Evolutionary conservation across 2,888 invertebrate genomes (phyloP).

Genomic region (Drosophila buzzatii): DNA sequence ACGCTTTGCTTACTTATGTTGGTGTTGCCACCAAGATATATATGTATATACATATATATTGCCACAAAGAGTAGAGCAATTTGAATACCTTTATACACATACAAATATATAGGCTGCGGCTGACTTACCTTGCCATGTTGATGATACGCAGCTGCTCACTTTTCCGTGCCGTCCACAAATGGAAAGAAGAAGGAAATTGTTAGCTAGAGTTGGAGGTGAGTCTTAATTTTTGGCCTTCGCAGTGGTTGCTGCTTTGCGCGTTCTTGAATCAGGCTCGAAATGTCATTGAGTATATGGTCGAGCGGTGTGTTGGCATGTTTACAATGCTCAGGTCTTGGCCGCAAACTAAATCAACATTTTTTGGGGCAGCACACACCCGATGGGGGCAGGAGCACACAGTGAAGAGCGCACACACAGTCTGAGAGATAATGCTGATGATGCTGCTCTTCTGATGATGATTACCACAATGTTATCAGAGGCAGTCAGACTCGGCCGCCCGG

Average conservation of each 20-base stretch:
- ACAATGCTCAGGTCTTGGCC: slow-evolving; percentile 57
- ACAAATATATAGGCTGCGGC: not conserved
- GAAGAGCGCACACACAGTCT: not conserved
- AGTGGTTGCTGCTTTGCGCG: slow-evolving; percentile 23
- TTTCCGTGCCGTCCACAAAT: not conserved
- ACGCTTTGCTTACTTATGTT: slow-evolving; percentile 11
- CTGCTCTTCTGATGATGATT: slow-evolving; percentile 52
- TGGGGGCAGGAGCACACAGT: not conserved
- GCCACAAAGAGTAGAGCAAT: not conserved
- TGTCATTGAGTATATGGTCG: slow-evolving; percentile 53
- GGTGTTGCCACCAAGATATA: slow-evolving; percentile 12
- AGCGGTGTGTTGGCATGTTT: slow-evolving; percentile 50
- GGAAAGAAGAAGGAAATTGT: slow-evolving; percentile 1
- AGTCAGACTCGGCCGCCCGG: slow-evolving; percentile 33
- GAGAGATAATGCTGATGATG: slow-evolving; percentile 50
- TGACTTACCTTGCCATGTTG: slow-evolving; percentile 60
- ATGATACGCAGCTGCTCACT: slow-evolving; percentile 39
- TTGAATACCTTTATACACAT: not conserved
- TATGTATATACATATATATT: slow-evolving; percentile 8
- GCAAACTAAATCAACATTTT: slow-evolving; percentile 67
- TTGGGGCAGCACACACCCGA: slow-evolving; percentile 5
- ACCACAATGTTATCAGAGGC: slow-evolving; percentile 54
- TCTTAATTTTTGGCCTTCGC: slow-evolving; percentile 47
- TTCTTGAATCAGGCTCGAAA: slow-evolving; percentile 59
- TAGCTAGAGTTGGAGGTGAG: not conserved